Conservation (phyloP, 2,113 vertebrate species). For the Gobio gobio region DNA sequence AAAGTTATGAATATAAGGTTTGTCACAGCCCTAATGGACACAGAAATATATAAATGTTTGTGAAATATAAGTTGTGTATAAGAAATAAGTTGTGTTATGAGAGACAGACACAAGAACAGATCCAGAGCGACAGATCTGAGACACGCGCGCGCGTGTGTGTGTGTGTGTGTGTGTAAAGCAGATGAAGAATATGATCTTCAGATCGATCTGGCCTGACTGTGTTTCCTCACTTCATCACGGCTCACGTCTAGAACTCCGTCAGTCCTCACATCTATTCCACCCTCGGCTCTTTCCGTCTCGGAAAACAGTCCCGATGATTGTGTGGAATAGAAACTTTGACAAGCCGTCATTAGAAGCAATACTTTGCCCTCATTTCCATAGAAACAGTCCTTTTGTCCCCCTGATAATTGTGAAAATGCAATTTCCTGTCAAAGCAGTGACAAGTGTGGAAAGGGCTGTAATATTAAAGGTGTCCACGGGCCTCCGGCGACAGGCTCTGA, state of each 20-base stretch:
- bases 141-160: too few species aligned
- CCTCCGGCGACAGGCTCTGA: slow-evolving; percentile 14
- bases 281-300: slow-evolving; percentile 66
- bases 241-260: slow-evolving; percentile 71
- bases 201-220: slow-evolving; percentile 56
- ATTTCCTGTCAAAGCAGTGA: slow-evolving; percentile 69
- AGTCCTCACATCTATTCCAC: slow-evolving; percentile 59
- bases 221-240: slow-evolving; percentile 49
- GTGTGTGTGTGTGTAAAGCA: background rate
- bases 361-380: slow-evolving; percentile 63
- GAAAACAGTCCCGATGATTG: slow-evolving; percentile 69
- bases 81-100: background rate
- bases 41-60: background rate
- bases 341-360: slow-evolving; percentile 66
- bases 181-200: slow-evolving; percentile 22
- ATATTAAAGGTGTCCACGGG: slow-evolving; percentile 52
- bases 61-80: background rate
- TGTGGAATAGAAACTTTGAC: slow-evolving; percentile 61
- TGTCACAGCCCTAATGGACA: background rate
- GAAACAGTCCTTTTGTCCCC: slow-evolving; percentile 64
- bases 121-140: too few species aligned
- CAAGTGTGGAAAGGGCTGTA: slow-evolving; percentile 59
- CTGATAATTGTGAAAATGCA: slow-evolving; percentile 66
- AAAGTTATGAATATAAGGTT: background rate
- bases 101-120: background rate